phyloP scores from a whole-genome alignment of 2,797 vertebrate genomes.

The Mallotus villosus region DNA sequence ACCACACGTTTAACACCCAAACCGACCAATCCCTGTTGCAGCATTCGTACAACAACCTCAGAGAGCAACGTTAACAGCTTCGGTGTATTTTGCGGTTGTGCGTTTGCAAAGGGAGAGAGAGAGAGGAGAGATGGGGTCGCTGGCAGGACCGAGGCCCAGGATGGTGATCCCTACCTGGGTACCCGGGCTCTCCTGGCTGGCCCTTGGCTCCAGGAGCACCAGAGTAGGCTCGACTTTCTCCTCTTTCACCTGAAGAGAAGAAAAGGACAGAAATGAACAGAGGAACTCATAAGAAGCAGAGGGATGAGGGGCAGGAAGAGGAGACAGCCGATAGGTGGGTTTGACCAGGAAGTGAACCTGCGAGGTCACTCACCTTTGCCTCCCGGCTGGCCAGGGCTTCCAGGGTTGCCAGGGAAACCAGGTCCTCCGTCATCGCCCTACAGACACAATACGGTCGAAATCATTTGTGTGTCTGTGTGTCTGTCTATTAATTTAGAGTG shows the following conservation, averaged over 20 bases:
- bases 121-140: background rate
- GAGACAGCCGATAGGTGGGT: background rate
- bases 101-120: background rate
- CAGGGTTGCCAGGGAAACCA: slow-evolving; percentile 80
- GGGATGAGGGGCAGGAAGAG: background rate
- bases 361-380: slow-evolving; percentile 79
- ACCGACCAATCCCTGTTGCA: background rate
- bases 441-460: slow-evolving; percentile 16
- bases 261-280: background rate
- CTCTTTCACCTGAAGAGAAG: slow-evolving; percentile 73
- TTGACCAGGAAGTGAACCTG: background rate
- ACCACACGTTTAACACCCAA: background rate
- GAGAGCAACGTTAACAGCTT: background rate
- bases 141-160: background rate
- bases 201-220: slow-evolving; percentile 82
- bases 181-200: slow-evolving; percentile 75
- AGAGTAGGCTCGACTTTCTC: slow-evolving; percentile 71
- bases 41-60: background rate
- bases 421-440: slow-evolving; percentile 83
- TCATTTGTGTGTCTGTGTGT: background rate
- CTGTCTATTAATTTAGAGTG: no score
- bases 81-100: background rate
- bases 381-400: slow-evolving; percentile 77
- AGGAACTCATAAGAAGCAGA: background rate
- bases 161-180: slow-evolving; percentile 72